These are phyloP conservation scores for Apostichopus leukothele DNA, from an alignment of 53 echinoderm and acorn worm species.

Conservation along the genomic window DNA sequence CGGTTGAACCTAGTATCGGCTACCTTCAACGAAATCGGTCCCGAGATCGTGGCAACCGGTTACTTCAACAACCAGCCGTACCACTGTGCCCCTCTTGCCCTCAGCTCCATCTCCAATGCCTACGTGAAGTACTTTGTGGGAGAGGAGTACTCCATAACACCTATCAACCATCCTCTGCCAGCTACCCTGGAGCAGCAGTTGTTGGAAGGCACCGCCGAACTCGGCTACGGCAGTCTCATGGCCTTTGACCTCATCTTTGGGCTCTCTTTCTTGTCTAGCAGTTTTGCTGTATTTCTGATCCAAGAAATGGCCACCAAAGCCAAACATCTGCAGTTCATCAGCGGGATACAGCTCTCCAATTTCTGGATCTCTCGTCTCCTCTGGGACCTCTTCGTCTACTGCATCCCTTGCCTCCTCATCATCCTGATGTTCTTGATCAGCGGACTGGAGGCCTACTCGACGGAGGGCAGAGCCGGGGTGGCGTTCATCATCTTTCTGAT, in stretches of 20 bases:
- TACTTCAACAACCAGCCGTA: conserved; percentile 86
- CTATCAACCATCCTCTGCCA: conserved; percentile 78
- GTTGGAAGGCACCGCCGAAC: conserved; percentile 43
- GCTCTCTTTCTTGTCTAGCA: conserved; percentile 73
- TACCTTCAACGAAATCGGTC: conserved; percentile 47
- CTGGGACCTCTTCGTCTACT: conserved; percentile 86
- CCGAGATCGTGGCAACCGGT: conserved; percentile 56
- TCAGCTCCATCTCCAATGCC: conserved; percentile 71
- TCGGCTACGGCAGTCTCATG: conserved; percentile 62
- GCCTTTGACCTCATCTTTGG: conserved; percentile 79
- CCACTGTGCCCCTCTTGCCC: conserved; percentile 61
- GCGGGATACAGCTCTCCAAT: conserved; percentile 68
- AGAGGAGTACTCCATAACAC: conserved; percentile 54
- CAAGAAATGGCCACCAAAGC: conserved; percentile 65
- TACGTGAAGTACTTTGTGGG: conserved; percentile 62
- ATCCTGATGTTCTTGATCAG: conserved; percentile 60
- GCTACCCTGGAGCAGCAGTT: conserved; percentile 58
- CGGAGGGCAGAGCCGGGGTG: conserved; percentile 61
- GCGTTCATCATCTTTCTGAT: conserved; percentile 71
- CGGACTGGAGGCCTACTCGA: conserved; percentile 63
- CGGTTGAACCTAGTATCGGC: conserved; percentile 62
- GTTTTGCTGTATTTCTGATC: conserved; percentile 79
- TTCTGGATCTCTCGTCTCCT: conserved; percentile 78
- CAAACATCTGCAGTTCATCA: conserved; percentile 87
- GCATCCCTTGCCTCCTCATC: conserved; percentile 67